Base-by-base conservation (phyloP, 1,140 invertebrate genomes). In the Conopomorpha cramerella region DNA sequence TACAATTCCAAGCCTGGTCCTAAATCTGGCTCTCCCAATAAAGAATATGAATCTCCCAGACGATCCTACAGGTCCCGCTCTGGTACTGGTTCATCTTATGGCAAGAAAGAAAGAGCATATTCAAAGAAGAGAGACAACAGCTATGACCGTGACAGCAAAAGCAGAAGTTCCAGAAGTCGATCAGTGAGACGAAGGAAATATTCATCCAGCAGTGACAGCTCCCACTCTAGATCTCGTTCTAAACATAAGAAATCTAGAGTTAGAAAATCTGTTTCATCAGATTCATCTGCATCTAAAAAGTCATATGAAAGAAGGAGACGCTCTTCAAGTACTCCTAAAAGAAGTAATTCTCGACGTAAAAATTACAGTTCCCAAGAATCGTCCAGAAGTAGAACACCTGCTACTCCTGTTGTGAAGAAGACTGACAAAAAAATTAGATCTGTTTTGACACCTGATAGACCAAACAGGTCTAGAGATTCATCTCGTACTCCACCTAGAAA, bases 201-300 rank as follows among this genome's bases (percentile, higher is more conserved):
- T 46, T 53, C 57, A 27, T 67, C 63, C 8, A 36, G 25, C 1
- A 67, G 63, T 49, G 59, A 63, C 13, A 41, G 49, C 16, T 63
- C 59, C 0, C 58, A 54, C 26, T 72, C 62, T 2, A 51, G 49
- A 17, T 74, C 70, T 15, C 57, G 62, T 41, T 62, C 62, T 12
- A 45, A 14, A 56, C 19, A 4, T 10, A 23, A 47, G 18, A 56
- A 50, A 42, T 39, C 47, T 13, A 51, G 43, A 27, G 52, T 42
- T 18, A 55, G 51, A 32, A 49, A 49, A 29, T 53, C 51, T 16
- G 19, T 31, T n/a, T 65, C 62, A 6, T 49, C 58, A 7, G 41
- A 51, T 6, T 66, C 64, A 15, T 60, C 55, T 16, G 35, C 36
- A 14, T 70, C 66, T 23, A 49, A 61, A 12, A 49, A 43, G 35